Base-by-base conservation (phyloP, 1,140 invertebrate species). In the Anagrus nilaparvatae region DNA sequence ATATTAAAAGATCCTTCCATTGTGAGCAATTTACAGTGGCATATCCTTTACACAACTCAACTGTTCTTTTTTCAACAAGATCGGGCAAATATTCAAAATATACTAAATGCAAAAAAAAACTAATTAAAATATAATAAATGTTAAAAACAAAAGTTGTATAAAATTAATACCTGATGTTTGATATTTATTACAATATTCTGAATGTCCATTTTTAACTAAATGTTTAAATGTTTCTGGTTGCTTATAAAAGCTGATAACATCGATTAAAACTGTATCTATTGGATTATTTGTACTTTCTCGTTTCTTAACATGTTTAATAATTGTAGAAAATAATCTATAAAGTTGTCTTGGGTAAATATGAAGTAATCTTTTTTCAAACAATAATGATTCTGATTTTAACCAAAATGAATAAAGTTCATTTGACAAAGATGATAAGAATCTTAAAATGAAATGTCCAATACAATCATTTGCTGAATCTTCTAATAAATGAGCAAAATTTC, bases 381-480 rank as follows among this genome's bases (percentile, higher is more conserved):
- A 48, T 13, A 62, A 30, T 19, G 42, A 42, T 51, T 67, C 63
- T 45, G 52, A 58, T 18, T 21, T 19, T 9, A 64, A 34, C 65
- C 65, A 67, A 23, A 59, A 56, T 5, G 38, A 40, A 51, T 50
- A 57, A 28, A 60, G 42, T 25, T 63, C 55, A 9, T 38, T 34
- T 2, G 59, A 63, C 10, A 43, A 46, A 25, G 50, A 52, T 23
- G 55, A 47, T 42, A 67, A 53, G 43, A 65, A 49, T 41, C 65
- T 69, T n/a, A 76, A 51, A 45, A 63, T 63, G 53, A 75, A 77
- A 50, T 77, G 74, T 38, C 75, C 74, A 34, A 72, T 60, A 44
- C 63, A 68, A 47, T 78, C 75, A 36, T 72, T 68, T 10, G 58
- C 33, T 36, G 73, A 72, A 48, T 70, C 71, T 56, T 76, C 74